phyloP scores from a whole-genome alignment of 1,140 invertebrate species.

The Trichogramma pretiosum region DNA sequence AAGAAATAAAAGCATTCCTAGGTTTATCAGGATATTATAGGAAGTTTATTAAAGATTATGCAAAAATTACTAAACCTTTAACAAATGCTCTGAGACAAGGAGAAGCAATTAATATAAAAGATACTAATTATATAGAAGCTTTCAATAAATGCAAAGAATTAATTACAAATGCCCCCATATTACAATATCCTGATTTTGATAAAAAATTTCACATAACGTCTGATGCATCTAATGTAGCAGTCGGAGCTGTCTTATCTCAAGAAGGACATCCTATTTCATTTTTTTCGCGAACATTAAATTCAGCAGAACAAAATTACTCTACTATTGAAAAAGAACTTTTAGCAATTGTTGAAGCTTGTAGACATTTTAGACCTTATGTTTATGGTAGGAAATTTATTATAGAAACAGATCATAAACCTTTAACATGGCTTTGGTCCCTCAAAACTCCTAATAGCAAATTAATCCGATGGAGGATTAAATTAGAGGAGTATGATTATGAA shows the following conservation, averaged over 20 bases:
- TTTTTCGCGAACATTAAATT: slow-evolving; percentile 22
- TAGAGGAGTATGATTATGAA: slow-evolving; percentile 41
- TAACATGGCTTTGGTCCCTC: slow-evolving; percentile 38
- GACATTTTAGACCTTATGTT: slow-evolving; percentile 38
- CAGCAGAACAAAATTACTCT: slow-evolving; percentile 24
- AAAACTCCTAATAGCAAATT: slow-evolving; percentile 39
- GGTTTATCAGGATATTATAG: slow-evolving; percentile 5
- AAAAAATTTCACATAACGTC: slow-evolving; percentile 34
- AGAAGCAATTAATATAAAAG: background rate
- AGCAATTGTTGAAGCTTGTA: slow-evolving; percentile 33
- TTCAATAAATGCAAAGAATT: background rate
- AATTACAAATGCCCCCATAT: slow-evolving; percentile 18
- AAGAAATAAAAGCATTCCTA: slow-evolving; percentile 3
- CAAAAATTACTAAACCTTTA: background rate
- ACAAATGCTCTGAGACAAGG: background rate
- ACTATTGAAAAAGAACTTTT: slow-evolving; percentile 33
- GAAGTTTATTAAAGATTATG: slow-evolving; percentile 1
- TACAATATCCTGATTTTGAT: slow-evolving; percentile 32
- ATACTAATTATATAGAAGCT: background rate
- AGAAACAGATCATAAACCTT: slow-evolving; percentile 33
- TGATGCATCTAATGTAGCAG: slow-evolving; percentile 33
- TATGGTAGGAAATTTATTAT: slow-evolving; percentile 30
- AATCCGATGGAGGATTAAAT: slow-evolving; percentile 38
- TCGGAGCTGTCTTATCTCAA: slow-evolving; percentile 34
- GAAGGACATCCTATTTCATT: slow-evolving; percentile 30